Conservation (phyloP, 1,140 invertebrate species). For the Nixonia krombeini region DNA sequence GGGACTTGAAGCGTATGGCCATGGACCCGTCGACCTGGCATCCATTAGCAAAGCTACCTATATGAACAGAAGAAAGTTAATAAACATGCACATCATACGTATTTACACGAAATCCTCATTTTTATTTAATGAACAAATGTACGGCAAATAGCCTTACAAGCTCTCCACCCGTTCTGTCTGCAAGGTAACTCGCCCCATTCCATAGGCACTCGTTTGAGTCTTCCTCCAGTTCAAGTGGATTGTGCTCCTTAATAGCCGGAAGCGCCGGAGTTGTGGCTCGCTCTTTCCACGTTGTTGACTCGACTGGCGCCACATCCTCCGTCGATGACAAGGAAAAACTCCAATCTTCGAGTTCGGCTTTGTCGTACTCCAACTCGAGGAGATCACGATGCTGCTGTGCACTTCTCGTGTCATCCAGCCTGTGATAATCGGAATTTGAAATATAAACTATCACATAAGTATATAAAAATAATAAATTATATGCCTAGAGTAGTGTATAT, state of each 20-base stretch:
- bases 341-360: constrained; percentile 84
- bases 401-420: constrained; percentile 79
- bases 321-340: constrained; percentile 79
- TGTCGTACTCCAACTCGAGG: constrained; percentile 80
- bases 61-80: no score
- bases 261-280: constrained; percentile 75
- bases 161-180: constrained; percentile 72
- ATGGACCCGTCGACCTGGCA: constrained; percentile 55
- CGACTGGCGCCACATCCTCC: constrained; percentile 75
- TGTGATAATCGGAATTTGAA: constrained; percentile 31
- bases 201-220: constrained; percentile 81
- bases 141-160: constrained; percentile 54
- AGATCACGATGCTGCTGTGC: constrained; percentile 78
- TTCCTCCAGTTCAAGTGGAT: constrained; percentile 80
- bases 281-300: constrained; percentile 62
- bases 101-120: no score
- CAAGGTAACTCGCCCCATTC: constrained; percentile 77
- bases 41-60: constrained; percentile 63
- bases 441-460: constrained; percentile 1
- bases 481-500: no score
- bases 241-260: constrained; percentile 81
- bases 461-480: background rate
- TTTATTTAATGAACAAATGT: no score
- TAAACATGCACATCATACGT: background rate
- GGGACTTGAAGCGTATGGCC: constrained; percentile 64